Percentiles rank a stretch among this genome's conserved stretches.
Evolutionary conservation across 2,888 invertebrate species (phyloP).

Genomic region (Amphipoea lucens): DNA sequence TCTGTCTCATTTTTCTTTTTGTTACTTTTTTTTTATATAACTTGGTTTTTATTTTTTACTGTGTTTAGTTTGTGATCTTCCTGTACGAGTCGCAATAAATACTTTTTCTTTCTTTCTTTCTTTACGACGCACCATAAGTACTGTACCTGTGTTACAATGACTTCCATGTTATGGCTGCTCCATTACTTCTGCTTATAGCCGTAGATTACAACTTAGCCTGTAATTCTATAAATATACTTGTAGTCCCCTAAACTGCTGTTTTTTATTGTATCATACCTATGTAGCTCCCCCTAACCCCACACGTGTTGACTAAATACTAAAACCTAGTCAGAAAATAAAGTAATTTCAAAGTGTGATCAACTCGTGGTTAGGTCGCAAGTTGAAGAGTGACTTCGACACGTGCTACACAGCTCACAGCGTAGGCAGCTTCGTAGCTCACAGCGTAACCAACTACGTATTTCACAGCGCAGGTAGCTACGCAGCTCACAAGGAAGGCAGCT

Average conservation of each 20-base stretch:
- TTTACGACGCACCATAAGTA: constrained; percentile 27
- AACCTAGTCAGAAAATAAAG: background rate
- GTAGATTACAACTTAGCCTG: constrained; percentile 61
- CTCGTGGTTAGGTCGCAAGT: background rate
- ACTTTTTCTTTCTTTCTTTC: too few relatives aligned
- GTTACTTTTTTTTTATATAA: too few relatives aligned
- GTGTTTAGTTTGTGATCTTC: too few relatives aligned
- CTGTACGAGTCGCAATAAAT: too few relatives aligned
- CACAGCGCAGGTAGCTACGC: background rate
- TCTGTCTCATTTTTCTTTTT: too few relatives aligned
- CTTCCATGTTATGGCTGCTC: constrained; percentile 45
- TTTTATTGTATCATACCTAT: constrained; percentile 59
- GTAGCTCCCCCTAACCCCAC: too few relatives aligned
- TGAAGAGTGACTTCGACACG: background rate
- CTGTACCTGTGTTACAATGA: constrained; percentile 28
- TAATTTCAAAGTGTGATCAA: too few relatives aligned
- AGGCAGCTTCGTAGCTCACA: too few relatives aligned
- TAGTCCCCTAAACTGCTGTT: constrained; percentile 62
- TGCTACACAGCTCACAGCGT: background rate
- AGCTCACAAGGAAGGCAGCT: background rate
- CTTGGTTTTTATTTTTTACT: too few relatives aligned
- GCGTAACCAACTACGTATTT: background rate
- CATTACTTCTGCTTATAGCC: constrained; percentile 67
- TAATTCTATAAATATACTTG: constrained; percentile 71
- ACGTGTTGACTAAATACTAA: background rate